phyloP scores from a whole-genome alignment of 2,797 vertebrate species.

The Buphagus erythrorhynchus region DNA sequence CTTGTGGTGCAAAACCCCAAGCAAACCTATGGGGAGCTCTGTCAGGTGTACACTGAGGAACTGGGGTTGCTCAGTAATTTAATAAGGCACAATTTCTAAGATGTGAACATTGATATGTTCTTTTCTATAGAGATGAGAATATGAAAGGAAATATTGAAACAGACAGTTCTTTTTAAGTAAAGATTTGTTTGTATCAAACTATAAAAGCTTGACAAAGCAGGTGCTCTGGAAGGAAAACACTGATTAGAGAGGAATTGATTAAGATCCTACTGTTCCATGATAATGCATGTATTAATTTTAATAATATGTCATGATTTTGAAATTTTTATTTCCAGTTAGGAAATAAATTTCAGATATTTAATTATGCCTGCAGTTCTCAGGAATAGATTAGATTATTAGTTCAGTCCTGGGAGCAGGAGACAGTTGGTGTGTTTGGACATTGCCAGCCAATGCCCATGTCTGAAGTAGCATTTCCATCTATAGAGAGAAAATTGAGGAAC shows the following conservation, averaged over 20 bases:
- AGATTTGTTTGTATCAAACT: background rate
- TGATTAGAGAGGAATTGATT: background rate
- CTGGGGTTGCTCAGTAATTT: background rate
- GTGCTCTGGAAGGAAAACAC: background rate
- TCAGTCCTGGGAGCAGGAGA: background rate
- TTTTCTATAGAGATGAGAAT: background rate
- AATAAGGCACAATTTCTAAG: background rate
- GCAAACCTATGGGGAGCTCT: background rate
- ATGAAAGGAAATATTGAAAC: background rate
- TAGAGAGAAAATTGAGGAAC: background rate
- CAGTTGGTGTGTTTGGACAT: background rate
- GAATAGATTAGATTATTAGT: background rate
- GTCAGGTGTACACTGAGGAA: rapidly evolving
- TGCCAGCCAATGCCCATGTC: background rate
- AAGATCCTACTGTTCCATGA: background rate
- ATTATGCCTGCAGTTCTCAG: background rate
- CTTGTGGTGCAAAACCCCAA: background rate
- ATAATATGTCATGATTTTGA: background rate
- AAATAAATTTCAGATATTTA: conserved; percentile 26
- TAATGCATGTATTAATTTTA: background rate
- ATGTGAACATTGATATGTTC: background rate
- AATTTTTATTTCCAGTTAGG: background rate
- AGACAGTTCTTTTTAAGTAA: background rate
- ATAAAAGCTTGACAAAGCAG: background rate
- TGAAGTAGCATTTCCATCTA: background rate